Evolutionary conservation across 2,113 vertebrate genomes (phyloP), one percentile per base, ranked within the genome.

Genomic region (Bothrops jararaca): DNA sequence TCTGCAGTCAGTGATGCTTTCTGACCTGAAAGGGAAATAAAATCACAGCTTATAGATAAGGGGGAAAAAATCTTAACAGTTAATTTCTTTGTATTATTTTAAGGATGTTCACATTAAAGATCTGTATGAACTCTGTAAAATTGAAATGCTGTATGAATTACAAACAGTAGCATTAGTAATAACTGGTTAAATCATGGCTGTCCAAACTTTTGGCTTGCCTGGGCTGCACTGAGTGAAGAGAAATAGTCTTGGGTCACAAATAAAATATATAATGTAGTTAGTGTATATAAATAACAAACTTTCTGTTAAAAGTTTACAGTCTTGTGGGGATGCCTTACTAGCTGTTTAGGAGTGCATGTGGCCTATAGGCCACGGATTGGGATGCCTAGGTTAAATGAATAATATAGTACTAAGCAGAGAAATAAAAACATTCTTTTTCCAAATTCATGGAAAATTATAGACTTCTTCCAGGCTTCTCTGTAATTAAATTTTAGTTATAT

Each of bases 1-100:
- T 99, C 98, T 90, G 97, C 98, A 95, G 90, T 97, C 94, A 99
- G 90, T 12, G 96, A 94, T 69, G 95, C 96, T 94, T 98, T 98
- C 1, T 97, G 97, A 94, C 99, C 99, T 99, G 96, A 95, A 97
- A 96, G 85, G 88, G 91, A 96, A 91, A 57, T 10, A 56, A 89
- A 89, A 89, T 24, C 22, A 54, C 18, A 13, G 15, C 0, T 2
- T 39, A 26, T 42, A 56, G 13, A 22, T 74, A 26, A 93, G 45
- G 5, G 22, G 29, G 48, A 92, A 80, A 80, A 56, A 60, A 60
- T 29, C 64, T 69, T n/a, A 86, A 91, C 1, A 22, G 34, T 45
- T 5, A 48, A 42, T 57, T 58, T 42, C 13, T 18, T 91, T 29
- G 34, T 39, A 34, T 48, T 23, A 5, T n/a, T 60, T 5, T n/a